Evolutionary conservation across 2,797 vertebrate species (phyloP).

Genomic region (Lates japonicus): DNA sequence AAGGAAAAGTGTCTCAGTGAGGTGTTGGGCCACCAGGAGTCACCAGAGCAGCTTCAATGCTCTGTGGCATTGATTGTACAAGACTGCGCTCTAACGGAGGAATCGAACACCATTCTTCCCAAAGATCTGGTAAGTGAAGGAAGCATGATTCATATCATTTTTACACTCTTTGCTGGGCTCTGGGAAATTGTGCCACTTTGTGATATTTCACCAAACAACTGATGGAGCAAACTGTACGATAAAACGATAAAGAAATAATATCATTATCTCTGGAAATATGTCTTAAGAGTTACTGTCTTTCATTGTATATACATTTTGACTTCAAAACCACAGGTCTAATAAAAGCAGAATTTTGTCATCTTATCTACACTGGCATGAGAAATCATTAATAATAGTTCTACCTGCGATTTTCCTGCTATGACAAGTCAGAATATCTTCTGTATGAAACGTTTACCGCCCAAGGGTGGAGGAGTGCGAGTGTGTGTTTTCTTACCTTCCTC

Average conservation of each 20-base stretch:
- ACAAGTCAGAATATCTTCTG: neutral
- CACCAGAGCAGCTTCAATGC: too few species aligned
- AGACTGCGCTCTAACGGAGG: too few species aligned
- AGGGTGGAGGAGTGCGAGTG: neutral
- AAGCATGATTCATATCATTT: too few species aligned
- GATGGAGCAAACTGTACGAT: neutral
- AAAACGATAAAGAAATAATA: neutral
- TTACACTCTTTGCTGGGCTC: neutral
- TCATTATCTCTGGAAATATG: neutral
- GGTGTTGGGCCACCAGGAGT: too few species aligned
- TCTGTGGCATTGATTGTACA: too few species aligned
- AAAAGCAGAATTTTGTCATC: neutral
- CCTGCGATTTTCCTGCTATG: neutral
- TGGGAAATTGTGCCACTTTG: neutral
- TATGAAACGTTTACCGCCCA: neutral
- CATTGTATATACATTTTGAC: neutral
- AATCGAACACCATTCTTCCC: too few species aligned
- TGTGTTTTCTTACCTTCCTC: conserved; percentile 90
- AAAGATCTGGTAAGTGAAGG: too few species aligned
- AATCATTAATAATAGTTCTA: too few species aligned
- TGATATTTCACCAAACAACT: neutral
- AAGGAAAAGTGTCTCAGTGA: too few species aligned
- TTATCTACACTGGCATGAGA: too few species aligned
- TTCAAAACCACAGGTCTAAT: neutral
- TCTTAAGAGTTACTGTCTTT: neutral